These are phyloP conservation scores for Sarcophaga rosellei DNA, from an alignment of 2,888 invertebrate species.

Conservation along the genomic window DNA sequence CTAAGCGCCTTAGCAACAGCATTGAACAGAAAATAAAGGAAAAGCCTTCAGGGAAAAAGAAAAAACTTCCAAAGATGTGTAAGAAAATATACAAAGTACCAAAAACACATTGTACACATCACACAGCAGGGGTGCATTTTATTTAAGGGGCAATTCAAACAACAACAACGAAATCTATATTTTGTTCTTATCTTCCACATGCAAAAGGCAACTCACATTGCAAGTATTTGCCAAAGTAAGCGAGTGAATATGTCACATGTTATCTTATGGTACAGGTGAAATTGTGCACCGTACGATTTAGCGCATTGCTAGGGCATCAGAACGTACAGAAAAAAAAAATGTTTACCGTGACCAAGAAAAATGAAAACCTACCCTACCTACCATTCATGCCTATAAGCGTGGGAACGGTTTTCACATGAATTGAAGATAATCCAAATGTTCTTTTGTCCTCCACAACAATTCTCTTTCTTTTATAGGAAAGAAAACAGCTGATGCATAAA, in stretches of 20 bases:
- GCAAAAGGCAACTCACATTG: background rate
- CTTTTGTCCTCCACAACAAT: background rate
- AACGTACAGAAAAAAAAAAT: slow-evolving; percentile 4
- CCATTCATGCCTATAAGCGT: slow-evolving; percentile 49
- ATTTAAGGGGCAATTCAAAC: slow-evolving; percentile 33
- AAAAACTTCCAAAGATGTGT: slow-evolving; percentile 13
- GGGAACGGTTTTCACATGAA: slow-evolving; percentile 58
- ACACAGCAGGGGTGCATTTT: slow-evolving; percentile 51
- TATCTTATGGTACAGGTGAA: slow-evolving; percentile 54
- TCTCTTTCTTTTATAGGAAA: background rate
- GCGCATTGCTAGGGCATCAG: slow-evolving; percentile 43
- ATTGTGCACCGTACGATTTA: slow-evolving; percentile 37
- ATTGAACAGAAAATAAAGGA: background rate
- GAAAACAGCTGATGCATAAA: slow-evolving; percentile 36
- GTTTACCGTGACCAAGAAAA: background rate
- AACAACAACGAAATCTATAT: slow-evolving; percentile 9
- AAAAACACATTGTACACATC: slow-evolving; percentile 30
- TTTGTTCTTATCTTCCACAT: background rate
- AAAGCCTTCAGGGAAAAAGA: slow-evolving; percentile 30
- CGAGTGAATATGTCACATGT: slow-evolving; percentile 22
- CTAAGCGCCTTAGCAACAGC: slow-evolving; percentile 40
- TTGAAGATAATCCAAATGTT: slow-evolving; percentile 6
- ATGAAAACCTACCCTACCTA: background rate
- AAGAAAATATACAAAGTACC: slow-evolving; percentile 23
- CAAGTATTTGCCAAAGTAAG: background rate